Conservation (phyloP, 1,140 invertebrate genomes). For the Conus betulinus region DNA sequence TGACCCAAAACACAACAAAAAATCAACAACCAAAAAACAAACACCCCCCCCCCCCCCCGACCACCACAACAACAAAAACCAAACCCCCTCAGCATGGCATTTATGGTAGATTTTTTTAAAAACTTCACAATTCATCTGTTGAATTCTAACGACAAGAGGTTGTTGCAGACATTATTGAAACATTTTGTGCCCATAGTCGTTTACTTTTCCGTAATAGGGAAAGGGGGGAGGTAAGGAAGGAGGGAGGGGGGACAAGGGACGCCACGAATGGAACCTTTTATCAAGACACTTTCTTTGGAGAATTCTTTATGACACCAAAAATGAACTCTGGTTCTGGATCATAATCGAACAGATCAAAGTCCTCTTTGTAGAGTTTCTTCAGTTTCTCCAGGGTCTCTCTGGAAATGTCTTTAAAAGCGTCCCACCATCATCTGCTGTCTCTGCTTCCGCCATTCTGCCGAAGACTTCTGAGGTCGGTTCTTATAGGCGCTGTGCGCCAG, state of each 20-base stretch:
- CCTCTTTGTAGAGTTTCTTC: slow-evolving; percentile 8
- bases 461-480: background rate
- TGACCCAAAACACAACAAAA: too few species aligned
- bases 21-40: too few species aligned
- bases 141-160: too few species aligned
- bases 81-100: too few species aligned
- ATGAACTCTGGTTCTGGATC: slow-evolving; percentile 19
- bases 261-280: background rate
- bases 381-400: slow-evolving; percentile 15
- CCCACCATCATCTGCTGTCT: slow-evolving; percentile 26
- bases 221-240: too few species aligned
- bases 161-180: too few species aligned
- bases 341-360: slow-evolving; percentile 39
- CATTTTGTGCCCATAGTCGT: background rate
- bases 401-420: slow-evolving; percentile 29
- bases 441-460: slow-evolving; percentile 20
- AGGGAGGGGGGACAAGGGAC: too few species aligned
- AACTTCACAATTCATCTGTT: too few species aligned
- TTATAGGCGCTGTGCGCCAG: slow-evolving; percentile 22
- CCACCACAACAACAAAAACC: too few species aligned
- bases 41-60: too few species aligned
- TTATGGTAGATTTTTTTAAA: too few species aligned
- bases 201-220: background rate
- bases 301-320: background rate
- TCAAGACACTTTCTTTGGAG: background rate